phyloP scores from a whole-genome alignment of 2,888 invertebrate genomes.

The Oxycera nigricornis region DNA sequence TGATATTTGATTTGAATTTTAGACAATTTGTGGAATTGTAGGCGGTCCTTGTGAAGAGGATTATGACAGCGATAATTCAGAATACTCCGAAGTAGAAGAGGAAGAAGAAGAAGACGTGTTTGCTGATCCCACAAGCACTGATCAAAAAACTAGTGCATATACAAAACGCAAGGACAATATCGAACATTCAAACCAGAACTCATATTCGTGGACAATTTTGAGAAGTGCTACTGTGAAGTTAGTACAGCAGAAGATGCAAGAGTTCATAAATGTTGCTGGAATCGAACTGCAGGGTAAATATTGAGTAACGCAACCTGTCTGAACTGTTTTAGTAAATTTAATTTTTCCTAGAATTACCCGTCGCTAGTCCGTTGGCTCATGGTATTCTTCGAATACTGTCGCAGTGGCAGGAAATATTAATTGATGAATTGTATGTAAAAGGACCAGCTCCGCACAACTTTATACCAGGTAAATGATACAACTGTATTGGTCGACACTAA shows the following conservation, averaged over 20 bases:
- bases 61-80: constrained; percentile 87
- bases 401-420: constrained; percentile 86
- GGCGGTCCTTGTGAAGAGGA: constrained; percentile 71
- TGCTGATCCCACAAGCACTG: constrained; percentile 62
- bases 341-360: constrained; percentile 79
- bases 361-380: constrained; percentile 92
- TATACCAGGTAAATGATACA: constrained; percentile 73
- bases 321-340: constrained; percentile 4
- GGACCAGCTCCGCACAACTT: constrained; percentile 84
- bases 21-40: constrained; percentile 41
- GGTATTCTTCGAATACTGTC: constrained; percentile 84
- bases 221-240: constrained; percentile 87
- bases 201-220: constrained; percentile 95
- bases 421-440: constrained; percentile 77
- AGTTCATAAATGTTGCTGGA: constrained; percentile 87
- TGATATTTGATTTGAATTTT: no score
- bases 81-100: constrained; percentile 77
- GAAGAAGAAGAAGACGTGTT: constrained; percentile 85
- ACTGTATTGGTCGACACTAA: neutral
- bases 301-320: constrained; percentile 1
- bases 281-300: constrained; percentile 84
- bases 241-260: constrained; percentile 82
- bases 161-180: constrained; percentile 67
- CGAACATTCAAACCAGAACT: constrained; percentile 91
- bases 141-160: constrained; percentile 60